Evolutionary conservation across 2,888 invertebrate species (phyloP).

Genomic region (Rutpela maculata): DNA sequence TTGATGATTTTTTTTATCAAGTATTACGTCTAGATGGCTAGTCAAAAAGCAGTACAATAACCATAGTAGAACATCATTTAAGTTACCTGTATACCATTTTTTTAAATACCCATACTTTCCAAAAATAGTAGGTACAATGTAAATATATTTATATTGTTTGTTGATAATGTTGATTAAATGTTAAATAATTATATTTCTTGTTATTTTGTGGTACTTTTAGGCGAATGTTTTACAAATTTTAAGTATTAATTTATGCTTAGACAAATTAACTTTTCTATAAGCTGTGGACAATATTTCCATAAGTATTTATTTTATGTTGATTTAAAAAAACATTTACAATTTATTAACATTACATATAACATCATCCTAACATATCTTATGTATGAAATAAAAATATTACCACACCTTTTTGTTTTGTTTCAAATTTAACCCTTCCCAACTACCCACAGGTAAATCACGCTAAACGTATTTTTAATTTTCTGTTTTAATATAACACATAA

Average conservation of each 20-base stretch:
- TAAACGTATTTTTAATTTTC: too few relatives aligned
- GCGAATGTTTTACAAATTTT: constrained; percentile 12
- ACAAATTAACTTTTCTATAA: constrained; percentile 23
- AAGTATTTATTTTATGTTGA: constrained; percentile 21
- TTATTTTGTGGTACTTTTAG: constrained; percentile 43
- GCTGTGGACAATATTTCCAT: constrained; percentile 12
- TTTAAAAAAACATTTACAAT: constrained; percentile 33
- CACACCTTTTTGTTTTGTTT: constrained; percentile 17
- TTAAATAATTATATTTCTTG: constrained; percentile 46
- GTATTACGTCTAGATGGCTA: constrained; percentile 48
- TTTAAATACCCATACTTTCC: constrained; percentile 41
- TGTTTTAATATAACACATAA: too few relatives aligned
- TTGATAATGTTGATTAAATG: constrained; percentile 44
- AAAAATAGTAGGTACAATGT: constrained; percentile 31
- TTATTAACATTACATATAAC: constrained; percentile 53
- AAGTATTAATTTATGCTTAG: constrained; percentile 8
- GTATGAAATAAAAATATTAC: constrained; percentile 56
- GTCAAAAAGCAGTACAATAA: constrained; percentile 53
- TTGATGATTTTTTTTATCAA: constrained; percentile 46
- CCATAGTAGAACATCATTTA: constrained; percentile 35
- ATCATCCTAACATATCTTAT: constrained; percentile 61
- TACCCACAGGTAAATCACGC: too few relatives aligned
- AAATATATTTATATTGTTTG: constrained; percentile 40
- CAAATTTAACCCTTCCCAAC: neutral
- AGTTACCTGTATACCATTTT: constrained; percentile 52